A percentile compares a stretch with the other conserved stretches of the same genome.
These are phyloP conservation scores for Cygnus buccinator DNA, from an alignment of 2,113 vertebrate species.

Conservation along the genomic window DNA sequence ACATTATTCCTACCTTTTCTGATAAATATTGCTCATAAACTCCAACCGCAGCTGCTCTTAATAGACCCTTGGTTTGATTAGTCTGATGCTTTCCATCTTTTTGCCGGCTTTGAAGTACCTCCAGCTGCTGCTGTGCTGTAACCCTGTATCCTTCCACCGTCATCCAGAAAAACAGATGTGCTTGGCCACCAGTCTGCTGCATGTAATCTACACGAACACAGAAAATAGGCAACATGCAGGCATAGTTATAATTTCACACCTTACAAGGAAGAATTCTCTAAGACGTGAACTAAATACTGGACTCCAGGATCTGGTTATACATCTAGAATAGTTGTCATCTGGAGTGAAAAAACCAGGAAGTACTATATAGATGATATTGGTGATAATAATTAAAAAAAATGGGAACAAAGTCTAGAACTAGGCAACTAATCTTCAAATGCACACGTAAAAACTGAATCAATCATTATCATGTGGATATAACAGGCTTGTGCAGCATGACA, in stretches of 20 bases:
- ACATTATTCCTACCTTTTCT: conserved; percentile 81
- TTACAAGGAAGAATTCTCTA: background rate
- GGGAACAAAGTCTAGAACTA: background rate
- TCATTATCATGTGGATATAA: rapidly evolving
- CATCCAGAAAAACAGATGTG: conserved; percentile 99
- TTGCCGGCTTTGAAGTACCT: conserved; percentile 88
- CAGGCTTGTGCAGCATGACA: background rate
- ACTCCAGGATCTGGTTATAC: background rate
- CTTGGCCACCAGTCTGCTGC: conserved; percentile 95
- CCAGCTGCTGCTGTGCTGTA: conserved; percentile 95
- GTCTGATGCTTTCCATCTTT: conserved; percentile 91
- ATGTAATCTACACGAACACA: conserved; percentile 88
- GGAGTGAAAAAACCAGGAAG: background rate
- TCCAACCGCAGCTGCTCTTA: conserved; percentile 93
- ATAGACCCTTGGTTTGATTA: conserved; percentile 91
- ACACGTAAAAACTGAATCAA: background rate
- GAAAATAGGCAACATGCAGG: background rate
- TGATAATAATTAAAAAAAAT: background rate
- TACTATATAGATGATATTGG: background rate
- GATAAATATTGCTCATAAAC: conserved; percentile 98
- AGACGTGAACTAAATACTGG: background rate
- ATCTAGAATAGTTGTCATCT: background rate
- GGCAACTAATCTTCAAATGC: background rate
- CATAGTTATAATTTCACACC: background rate
- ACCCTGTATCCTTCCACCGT: conserved; percentile 98